Base-by-base conservation (phyloP, 1,140 invertebrate genomes). In the Drosophila baimaii region DNA sequence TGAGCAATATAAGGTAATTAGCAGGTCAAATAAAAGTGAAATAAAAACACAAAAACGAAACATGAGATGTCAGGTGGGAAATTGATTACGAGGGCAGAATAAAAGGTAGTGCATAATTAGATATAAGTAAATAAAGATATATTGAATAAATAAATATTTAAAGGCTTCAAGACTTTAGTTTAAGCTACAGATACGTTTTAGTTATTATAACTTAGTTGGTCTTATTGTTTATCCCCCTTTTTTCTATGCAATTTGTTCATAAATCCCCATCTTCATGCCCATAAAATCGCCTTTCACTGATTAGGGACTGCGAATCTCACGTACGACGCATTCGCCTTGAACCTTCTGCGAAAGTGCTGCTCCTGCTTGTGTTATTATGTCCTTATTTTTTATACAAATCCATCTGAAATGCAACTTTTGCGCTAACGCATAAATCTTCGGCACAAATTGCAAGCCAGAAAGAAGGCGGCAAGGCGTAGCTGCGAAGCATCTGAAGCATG, bases 391-490 rank as follows among this genome's bases (percentile, higher is more conserved):
- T 72, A 71, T 66, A 55, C 61, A 73, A 79, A 77, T 82, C 79
- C 72, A 79, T 86, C 88, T 86, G 70, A 79, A 88, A 79, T 86
- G 83, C 83, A 86, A 86, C 63, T 86, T 86, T 83, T 88, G 76
- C 79, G 83, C 76, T 55, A 88, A 83, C 76, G 76, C 79, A 86
- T 86, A 88, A 86, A 86, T 86, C 83, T 86, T 70, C 35, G 70
- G 52, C 63, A 82, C 71, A 83, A 86, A 86, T 88, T 81, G 83
- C 82, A 86, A 86, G 19, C 43, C 23, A 51, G 57, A 54, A 29
- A 44, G 65, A 41, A 59, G 71, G 76, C 83, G 82, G 76, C 83
- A 79, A 82, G 79, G 83, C 83, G 68, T 88, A 77, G 83, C 83
- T 86, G 79, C 71, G 76, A 88, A 81, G 78, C 80, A 82, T 64